phyloP scores from a whole-genome alignment of 1,140 invertebrate species.

The Drosophila ohnishii region DNA sequence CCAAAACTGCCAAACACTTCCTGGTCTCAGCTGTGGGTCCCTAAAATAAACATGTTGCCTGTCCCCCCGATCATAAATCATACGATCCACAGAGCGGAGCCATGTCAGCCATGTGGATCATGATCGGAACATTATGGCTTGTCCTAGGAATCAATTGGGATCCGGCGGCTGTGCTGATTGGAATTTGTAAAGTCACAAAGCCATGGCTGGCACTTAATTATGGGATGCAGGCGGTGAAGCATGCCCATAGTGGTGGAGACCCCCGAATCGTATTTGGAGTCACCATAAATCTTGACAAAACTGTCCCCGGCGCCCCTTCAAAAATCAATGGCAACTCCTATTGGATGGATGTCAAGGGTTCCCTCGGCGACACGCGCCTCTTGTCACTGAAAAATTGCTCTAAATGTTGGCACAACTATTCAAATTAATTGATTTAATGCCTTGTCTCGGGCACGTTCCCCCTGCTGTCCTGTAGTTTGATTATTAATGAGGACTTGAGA shows the following conservation, averaged over 20 bases:
- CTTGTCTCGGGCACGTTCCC: conserved; percentile 18
- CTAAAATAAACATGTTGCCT: conserved; percentile 27
- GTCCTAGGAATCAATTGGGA: conserved; percentile 48
- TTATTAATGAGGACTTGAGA: conserved; percentile 76
- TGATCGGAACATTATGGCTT: conserved; percentile 47
- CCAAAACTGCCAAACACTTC: neutral
- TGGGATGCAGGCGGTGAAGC: conserved; percentile 63
- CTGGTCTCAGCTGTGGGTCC: neutral
- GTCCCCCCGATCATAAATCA: conserved; percentile 60
- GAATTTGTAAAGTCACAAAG: conserved; percentile 78
- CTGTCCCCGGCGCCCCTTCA: conserved; percentile 1
- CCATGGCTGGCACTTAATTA: conserved; percentile 79
- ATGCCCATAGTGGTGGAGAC: conserved; percentile 33
- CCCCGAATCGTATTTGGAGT: neutral
- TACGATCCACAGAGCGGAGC: conserved; percentile 39
- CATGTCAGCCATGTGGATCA: conserved; percentile 36
- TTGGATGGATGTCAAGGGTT: conserved; percentile 46
- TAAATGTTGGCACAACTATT: conserved; percentile 78
- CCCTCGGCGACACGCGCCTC: conserved; percentile 21
- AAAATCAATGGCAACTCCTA: conserved; percentile 14
- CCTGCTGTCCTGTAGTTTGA: conserved; percentile 17
- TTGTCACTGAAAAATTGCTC: conserved; percentile 71
- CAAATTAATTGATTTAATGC: conserved; percentile 80
- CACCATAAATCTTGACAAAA: conserved; percentile 64
- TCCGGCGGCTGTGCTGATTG: conserved; percentile 53